phyloP scores from a whole-genome alignment of 1,140 invertebrate genomes.

The Leptinotarsa lineolata region DNA sequence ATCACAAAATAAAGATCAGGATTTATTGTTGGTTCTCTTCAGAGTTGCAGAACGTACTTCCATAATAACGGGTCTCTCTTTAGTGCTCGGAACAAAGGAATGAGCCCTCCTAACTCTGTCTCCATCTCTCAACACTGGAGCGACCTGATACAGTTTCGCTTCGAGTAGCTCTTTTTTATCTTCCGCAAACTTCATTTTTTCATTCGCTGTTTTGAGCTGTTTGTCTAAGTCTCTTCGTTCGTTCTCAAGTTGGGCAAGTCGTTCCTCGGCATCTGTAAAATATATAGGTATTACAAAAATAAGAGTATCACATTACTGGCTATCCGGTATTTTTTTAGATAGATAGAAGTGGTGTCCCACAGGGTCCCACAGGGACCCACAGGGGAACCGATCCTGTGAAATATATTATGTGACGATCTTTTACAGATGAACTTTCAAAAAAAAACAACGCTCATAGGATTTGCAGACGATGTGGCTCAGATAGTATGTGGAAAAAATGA shows the following conservation, averaged over 20 bases:
- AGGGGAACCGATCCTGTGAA: too few relatives aligned
- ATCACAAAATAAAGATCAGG: background rate
- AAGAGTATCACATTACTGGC: too few relatives aligned
- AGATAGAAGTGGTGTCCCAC: too few relatives aligned
- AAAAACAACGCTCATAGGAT: too few relatives aligned
- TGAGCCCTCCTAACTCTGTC: slow-evolving; percentile 62
- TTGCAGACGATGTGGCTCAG: too few relatives aligned
- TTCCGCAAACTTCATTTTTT: slow-evolving; percentile 71
- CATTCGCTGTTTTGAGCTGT: slow-evolving; percentile 67
- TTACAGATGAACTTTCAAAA: too few relatives aligned
- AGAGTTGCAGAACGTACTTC: slow-evolving; percentile 49
- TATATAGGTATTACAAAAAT: too few relatives aligned
- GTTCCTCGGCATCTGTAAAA: slow-evolving; percentile 67
- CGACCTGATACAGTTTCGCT: slow-evolving; percentile 61
- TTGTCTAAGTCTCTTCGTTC: slow-evolving; percentile 69
- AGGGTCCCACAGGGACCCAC: too few relatives aligned
- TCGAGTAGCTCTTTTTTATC: slow-evolving; percentile 68
- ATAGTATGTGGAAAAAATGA: too few relatives aligned
- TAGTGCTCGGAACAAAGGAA: slow-evolving; percentile 65
- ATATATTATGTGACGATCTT: too few relatives aligned
- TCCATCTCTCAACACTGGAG: slow-evolving; percentile 47
- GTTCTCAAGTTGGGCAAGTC: slow-evolving; percentile 68
- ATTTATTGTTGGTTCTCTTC: slow-evolving; percentile 35
- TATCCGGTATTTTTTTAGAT: too few relatives aligned
- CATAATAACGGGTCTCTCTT: slow-evolving; percentile 55